phyloP scores from a whole-genome alignment of 2,888 invertebrate species.

The Trachelus iudaicus region DNA sequence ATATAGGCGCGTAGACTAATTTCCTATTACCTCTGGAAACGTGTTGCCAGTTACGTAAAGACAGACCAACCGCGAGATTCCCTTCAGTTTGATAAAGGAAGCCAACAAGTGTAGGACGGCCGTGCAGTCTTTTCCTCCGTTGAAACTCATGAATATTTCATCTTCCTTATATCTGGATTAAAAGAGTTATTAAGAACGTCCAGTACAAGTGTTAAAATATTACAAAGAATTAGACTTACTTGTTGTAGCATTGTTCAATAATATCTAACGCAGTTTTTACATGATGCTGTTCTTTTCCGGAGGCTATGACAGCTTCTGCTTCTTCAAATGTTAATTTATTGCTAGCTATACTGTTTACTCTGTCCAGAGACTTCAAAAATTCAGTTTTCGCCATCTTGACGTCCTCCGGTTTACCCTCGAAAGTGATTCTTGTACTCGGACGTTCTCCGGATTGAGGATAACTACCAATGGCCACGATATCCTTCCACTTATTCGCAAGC shows the following conservation, averaged over 20 bases:
- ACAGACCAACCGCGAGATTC: conserved; percentile 71
- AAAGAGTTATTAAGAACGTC: background rate
- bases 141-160: conserved; percentile 91
- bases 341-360: conserved; percentile 23
- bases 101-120: conserved; percentile 82
- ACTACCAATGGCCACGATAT: conserved; percentile 47
- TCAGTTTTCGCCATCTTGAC: conserved; percentile 36
- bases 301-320: conserved; percentile 40
- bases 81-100: conserved; percentile 65
- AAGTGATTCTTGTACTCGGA: conserved; percentile 38
- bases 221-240: conserved; percentile 36
- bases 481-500: conserved; percentile 38
- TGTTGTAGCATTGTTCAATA: conserved; percentile 52
- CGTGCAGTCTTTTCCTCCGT: conserved; percentile 99
- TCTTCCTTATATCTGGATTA: conserved; percentile 75
- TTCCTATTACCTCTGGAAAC: conserved; percentile 75
- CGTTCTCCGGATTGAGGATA: conserved; percentile 42
- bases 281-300: conserved; percentile 36
- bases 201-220: background rate
- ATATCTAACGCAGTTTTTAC: conserved; percentile 47
- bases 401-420: conserved; percentile 40
- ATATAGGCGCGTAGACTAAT: background rate
- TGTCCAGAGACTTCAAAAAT: conserved; percentile 32
- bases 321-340: conserved; percentile 40
- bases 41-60: conserved; percentile 86